These are phyloP conservation scores for Microcebus murinus DNA, from an alignment of 2,113 vertebrate genomes.

Conservation along the genomic window DNA sequence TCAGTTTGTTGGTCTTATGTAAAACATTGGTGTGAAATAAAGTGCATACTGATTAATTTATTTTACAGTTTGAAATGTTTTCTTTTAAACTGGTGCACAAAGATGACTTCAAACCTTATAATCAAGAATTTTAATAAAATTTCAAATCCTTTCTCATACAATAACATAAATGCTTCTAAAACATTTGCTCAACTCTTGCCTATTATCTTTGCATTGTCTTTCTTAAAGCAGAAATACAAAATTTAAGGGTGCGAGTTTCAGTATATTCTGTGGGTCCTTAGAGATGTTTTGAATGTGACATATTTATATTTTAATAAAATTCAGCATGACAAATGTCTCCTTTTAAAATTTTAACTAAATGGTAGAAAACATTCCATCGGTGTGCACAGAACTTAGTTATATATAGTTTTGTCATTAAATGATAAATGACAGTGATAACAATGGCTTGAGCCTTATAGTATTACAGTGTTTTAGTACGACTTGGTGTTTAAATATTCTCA, in stretches of 20 bases:
- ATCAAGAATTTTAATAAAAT: conserved; percentile 54
- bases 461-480: background rate
- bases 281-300: conserved; percentile 1
- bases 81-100: conserved; percentile 49
- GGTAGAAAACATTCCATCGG: background rate
- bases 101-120: background rate
- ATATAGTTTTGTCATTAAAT: background rate
- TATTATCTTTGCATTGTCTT: background rate
- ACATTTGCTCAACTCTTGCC: conserved; percentile 8
- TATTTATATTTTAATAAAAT: background rate
- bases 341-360: background rate
- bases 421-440: background rate
- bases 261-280: background rate
- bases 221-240: conserved; percentile 29
- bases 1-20: conserved; percentile 69
- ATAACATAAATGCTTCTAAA: conserved; percentile 27
- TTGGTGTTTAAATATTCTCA: background rate
- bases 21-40: conserved; percentile 76
- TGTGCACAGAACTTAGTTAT: background rate
- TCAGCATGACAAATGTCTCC: background rate
- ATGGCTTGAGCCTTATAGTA: background rate
- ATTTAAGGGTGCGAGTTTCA: conserved; percentile 6
- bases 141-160: conserved; percentile 9
- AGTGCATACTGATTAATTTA: conserved; percentile 67
- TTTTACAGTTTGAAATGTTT: conserved; percentile 68